phyloP scores from a whole-genome alignment of 2,888 invertebrate species.

The Mythimna albipuncta region DNA sequence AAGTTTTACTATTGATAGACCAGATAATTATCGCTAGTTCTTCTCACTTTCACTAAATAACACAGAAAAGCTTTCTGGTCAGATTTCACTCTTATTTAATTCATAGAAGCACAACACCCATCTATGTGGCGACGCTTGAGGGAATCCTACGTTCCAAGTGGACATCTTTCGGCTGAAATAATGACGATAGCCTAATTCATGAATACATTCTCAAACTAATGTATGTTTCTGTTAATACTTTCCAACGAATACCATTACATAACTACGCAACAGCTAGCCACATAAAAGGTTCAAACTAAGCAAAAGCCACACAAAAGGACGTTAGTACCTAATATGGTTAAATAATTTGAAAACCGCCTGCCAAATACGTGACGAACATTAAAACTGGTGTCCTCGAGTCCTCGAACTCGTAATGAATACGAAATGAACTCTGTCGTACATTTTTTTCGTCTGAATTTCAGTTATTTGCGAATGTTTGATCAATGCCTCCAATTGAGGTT shows the following conservation, averaged over 20 bases:
- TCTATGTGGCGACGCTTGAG: too few species aligned
- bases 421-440: constrained; percentile 57
- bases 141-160: not conserved
- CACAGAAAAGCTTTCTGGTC: too few species aligned
- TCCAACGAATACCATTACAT: constrained; percentile 23
- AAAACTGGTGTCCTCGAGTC: constrained; percentile 68
- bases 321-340: constrained; percentile 47
- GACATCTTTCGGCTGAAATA: not conserved
- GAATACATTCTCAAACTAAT: not conserved
- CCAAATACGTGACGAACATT: constrained; percentile 67
- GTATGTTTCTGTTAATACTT: constrained; percentile 6
- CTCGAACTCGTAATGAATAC: constrained; percentile 68
- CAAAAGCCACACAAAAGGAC: constrained; percentile 37
- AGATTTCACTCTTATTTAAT: too few species aligned
- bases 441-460: constrained; percentile 33
- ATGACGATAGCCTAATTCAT: not conserved
- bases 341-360: constrained; percentile 69
- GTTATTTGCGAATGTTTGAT: constrained; percentile 48
- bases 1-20: not conserved
- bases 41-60: too few species aligned
- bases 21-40: too few species aligned
- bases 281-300: constrained; percentile 19
- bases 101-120: too few species aligned
- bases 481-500: constrained; percentile 30
- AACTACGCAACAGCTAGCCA: constrained; percentile 39